A percentile compares a stretch with the other conserved stretches of the same genome.
These are phyloP conservation scores for Spatula clypeata DNA, from an alignment of 2,797 vertebrate genomes.

Conservation along the genomic window DNA sequence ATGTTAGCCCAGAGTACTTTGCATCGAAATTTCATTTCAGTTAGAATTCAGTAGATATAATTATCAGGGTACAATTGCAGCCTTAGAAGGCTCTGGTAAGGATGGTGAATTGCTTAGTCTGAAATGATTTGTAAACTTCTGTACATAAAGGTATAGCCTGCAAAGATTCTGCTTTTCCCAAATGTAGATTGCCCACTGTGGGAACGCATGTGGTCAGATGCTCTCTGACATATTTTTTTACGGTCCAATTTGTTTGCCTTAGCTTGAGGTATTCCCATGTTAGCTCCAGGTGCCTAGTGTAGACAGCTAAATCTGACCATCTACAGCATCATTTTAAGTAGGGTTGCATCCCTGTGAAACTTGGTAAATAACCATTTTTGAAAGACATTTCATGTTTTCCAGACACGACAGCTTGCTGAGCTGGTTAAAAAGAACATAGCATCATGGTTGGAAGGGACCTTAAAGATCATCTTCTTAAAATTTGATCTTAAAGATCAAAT, in stretches of 20 bases:
- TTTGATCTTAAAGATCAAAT: not conserved
- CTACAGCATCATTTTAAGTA: not conserved
- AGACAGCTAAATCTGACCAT: not conserved
- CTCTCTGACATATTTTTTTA: conserved; percentile 26
- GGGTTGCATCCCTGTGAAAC: conserved; percentile 13
- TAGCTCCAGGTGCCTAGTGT: conserved; percentile 26
- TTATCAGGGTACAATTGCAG: conserved; percentile 19
- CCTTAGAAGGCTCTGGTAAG: not conserved
- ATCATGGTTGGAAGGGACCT: not conserved
- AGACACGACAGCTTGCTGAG: conserved; percentile 13
- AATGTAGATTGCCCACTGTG: not conserved
- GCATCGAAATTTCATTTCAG: conserved; percentile 24
- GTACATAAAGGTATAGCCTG: not conserved
- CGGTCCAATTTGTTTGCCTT: conserved; percentile 19
- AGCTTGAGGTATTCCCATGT: not conserved
- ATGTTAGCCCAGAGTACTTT: not conserved
- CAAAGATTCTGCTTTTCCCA: conserved; percentile 33
- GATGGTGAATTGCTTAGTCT: conserved; percentile 21
- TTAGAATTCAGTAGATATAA: not conserved
- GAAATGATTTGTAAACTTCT: conserved; percentile 54
- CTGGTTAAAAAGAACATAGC: not conserved
- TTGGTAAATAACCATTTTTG: conserved; percentile 35
- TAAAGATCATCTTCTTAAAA: too few relatives aligned
- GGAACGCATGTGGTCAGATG: not conserved
- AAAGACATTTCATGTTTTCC: not conserved